Base-by-base conservation (phyloP, 1,140 invertebrate genomes). In the Colletes latitarsis region DNA sequence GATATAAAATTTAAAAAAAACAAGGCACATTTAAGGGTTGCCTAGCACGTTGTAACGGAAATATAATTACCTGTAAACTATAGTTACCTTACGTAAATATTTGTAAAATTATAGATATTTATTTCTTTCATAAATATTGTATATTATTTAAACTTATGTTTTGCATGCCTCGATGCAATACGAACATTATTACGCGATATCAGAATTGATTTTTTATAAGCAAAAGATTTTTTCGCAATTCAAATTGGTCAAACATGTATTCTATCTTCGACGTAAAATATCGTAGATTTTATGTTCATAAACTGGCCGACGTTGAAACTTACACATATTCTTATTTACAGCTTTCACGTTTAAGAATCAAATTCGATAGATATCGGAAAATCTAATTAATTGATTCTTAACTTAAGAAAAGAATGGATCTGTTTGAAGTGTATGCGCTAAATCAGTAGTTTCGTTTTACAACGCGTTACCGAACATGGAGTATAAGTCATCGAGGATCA, bases 11-110 rank as follows among this genome's bases (percentile, higher is more conserved):
- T 30, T 17, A 55, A 64, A 30, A 64, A 30, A 62, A 30, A 9
- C 39, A 30, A 14, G 21, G 21, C 10, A 39, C 12, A 39, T 62
- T 19, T 14, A 39, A 39, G 19, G n/a, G n/a, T 0, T 46, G 9
- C 9, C 10, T 19, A 17, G n/a, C n/a, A 49, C 17, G 17, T 14
- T 60, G 4, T 41, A 66, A 6, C 1, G 39, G 21, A 53, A 64
- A 21, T 74, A 68, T 39, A 55, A 55, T 75, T 76, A 21, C 55
- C 30, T 76, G 5, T 57, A 15, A 46, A 46, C 9, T 57, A 30
- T 21, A 58, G 41, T 58, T 46, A 19, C 19, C 21, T 58, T 77
- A 10, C 10, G 3, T 4, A 46, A 19, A n/a, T 21, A 46, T 75
- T 41, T 55, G 39, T 53, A 19, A 46, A 43, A 41, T 19, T 39